phyloP scores from a whole-genome alignment of 1,140 invertebrate species.

The Aphaenogaster rudis region DNA sequence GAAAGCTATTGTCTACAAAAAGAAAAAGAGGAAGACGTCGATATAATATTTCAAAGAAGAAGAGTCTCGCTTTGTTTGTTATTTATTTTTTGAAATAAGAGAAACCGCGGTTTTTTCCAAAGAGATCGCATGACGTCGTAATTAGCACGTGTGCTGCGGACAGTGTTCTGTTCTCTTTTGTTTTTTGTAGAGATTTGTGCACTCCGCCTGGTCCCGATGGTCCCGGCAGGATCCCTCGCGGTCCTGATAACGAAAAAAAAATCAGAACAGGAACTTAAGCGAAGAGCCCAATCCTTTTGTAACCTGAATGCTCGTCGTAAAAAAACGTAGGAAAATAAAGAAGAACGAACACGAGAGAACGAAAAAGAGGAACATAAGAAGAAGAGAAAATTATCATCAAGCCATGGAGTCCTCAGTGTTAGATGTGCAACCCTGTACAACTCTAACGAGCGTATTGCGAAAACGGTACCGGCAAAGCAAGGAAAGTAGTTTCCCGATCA shows the following conservation, averaged over 20 bases:
- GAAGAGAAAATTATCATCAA: constrained; percentile 62
- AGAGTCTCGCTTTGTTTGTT: constrained; percentile 1
- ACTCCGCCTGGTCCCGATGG: constrained; percentile 63
- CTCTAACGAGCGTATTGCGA: not conserved
- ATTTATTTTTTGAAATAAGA: constrained; percentile 41
- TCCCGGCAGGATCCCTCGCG: constrained; percentile 59
- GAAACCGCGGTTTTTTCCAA: constrained; percentile 14
- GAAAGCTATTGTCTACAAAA: not conserved
- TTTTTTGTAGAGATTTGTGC: constrained; percentile 66
- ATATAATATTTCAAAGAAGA: not conserved
- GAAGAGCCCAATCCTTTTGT: constrained; percentile 60
- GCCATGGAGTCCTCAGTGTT: constrained; percentile 50
- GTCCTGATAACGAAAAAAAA: constrained; percentile 71
- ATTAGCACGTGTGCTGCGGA: constrained; percentile 66
- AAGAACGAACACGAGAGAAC: constrained; percentile 30
- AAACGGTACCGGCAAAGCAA: not conserved
- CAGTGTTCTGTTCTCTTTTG: constrained; percentile 66
- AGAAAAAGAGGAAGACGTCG: not conserved
- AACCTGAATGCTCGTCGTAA: constrained; percentile 59
- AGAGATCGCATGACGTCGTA: constrained; percentile 53
- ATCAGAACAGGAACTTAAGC: constrained; percentile 67
- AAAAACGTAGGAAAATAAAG: constrained; percentile 18
- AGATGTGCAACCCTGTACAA: constrained; percentile 25
- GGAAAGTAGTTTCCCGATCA: constrained; percentile 17
- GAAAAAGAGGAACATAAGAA: constrained; percentile 27